These are phyloP conservation scores for Cremastobaeus sp. DNA, from an alignment of 2,888 invertebrate genomes.

Conservation along the genomic window DNA sequence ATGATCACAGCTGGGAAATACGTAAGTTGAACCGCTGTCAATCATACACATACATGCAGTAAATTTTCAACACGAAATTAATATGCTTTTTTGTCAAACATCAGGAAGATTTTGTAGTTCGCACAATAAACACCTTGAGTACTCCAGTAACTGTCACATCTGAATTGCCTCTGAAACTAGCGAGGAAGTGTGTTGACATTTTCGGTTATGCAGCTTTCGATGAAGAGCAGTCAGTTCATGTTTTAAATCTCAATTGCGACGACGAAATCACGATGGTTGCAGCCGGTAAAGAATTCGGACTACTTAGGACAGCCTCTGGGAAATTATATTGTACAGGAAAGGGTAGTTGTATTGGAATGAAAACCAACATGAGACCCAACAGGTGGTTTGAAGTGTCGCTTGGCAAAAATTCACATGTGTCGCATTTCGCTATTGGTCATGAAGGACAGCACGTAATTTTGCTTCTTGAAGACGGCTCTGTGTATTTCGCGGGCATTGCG, in stretches of 20 bases:
- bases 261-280: slow-evolving; percentile 88
- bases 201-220: slow-evolving; percentile 86
- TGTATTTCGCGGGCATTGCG: slow-evolving; percentile 91
- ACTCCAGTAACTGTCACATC: slow-evolving; percentile 81
- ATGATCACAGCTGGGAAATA: slow-evolving; percentile 89
- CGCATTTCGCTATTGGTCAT: slow-evolving; percentile 92
- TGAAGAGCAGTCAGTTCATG: slow-evolving; percentile 80
- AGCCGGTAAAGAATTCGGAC: slow-evolving; percentile 93
- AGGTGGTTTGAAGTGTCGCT: slow-evolving; percentile 84
- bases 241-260: slow-evolving; percentile 82
- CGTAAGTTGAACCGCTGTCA: too few relatives aligned
- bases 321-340: slow-evolving; percentile 94
- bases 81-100: too few relatives aligned
- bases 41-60: too few relatives aligned
- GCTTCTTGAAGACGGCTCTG: slow-evolving; percentile 94
- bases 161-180: slow-evolving; percentile 85
- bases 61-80: slow-evolving; percentile 1
- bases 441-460: slow-evolving; percentile 95
- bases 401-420: slow-evolving; percentile 85
- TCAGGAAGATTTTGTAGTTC: slow-evolving; percentile 89
- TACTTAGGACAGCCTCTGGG: slow-evolving; percentile 90
- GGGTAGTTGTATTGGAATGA: slow-evolving; percentile 90
- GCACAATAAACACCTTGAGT: slow-evolving; percentile 83
- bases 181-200: slow-evolving; percentile 88
- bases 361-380: slow-evolving; percentile 81